Evolutionary conservation across 2,888 invertebrate species (phyloP), one percentile per base, ranked within the genome.

Genomic region (Nymphalis urticae): DNA sequence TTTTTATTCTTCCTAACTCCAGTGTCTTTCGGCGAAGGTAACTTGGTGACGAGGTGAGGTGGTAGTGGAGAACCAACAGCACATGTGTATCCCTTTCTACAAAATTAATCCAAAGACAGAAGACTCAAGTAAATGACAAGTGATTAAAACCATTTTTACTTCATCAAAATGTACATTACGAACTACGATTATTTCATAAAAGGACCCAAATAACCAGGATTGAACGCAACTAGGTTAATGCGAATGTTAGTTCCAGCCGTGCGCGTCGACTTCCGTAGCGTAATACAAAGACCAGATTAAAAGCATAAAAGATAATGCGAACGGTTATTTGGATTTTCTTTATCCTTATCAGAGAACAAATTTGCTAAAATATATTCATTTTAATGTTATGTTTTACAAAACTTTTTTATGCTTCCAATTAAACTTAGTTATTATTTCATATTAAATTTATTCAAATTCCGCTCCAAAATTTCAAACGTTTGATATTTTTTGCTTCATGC

Each of bases 291-390:
- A 69, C 72, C 70, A 70, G 74, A 75, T 75, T 75, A 74, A 74
- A 75, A 71, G 71, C 73, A 75, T 75, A 72, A 75, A 71, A 75
- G 75, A 73, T 74, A 75, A 75, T 73, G 67, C 68, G 61, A n/a
- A 53, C 66, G 51, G 71, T 66, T 71, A 54, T 71, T 68, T 48
- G 60, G 68, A 62, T 71, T 66, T 66, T 61, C 70, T 68, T 68
- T 68, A 62, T 68, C 68, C 59, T 68, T 68, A 68, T 68, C 68
- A 68, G 51, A 24, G 63, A 36, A 63, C 62, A 59, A 68, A 68
- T 68, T 68, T 59, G 62, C 59, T 62, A 50, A 63, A 59, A 63
- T 68, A 61, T 48, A 56, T 63, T 36, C 63, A 59, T 63, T 68
- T 68, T 63, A 68, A 54, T 63, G 58, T 68, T 68, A 68, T 68